Percentiles rank a stretch among this genome's conserved stretches.
phyloP scores from a whole-genome alignment of 2,113 vertebrate genomes.

The Ascaphus truei region DNA sequence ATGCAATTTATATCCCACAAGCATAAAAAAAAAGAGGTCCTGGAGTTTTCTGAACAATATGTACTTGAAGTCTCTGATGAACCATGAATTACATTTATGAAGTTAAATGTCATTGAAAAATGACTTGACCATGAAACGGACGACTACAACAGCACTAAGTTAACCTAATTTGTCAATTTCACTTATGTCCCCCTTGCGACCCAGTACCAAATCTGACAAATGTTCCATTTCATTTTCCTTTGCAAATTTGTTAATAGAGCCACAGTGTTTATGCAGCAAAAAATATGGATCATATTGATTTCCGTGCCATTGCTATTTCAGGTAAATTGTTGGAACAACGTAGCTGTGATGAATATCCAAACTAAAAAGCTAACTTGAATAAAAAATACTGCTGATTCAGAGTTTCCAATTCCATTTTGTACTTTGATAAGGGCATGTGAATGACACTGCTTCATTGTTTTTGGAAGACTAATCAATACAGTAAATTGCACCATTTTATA shows the following conservation, averaged over 20 bases:
- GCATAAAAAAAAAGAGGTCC: conserved; percentile 61
- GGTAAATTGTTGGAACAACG: conserved; percentile 83
- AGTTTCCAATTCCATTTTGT: conserved; percentile 53
- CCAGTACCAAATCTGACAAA: conserved; percentile 46
- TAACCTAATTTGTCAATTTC: conserved; percentile 78
- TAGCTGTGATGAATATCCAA: conserved; percentile 78
- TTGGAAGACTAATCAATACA: conserved; percentile 66
- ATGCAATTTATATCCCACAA: conserved; percentile 55
- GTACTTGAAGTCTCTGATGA: conserved; percentile 55
- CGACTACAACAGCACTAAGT: conserved; percentile 70
- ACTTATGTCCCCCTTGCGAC: conserved; percentile 50
- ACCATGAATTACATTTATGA: conserved; percentile 63
- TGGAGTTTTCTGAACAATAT: conserved; percentile 63
- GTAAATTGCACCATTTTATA: conserved; percentile 62
- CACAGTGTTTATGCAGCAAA: conserved; percentile 80
- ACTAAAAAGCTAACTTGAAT: conserved; percentile 56
- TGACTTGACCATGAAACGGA: conserved; percentile 67
- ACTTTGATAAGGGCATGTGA: conserved; percentile 53
- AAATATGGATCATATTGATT: conserved; percentile 83
- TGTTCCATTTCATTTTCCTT: conserved; percentile 47
- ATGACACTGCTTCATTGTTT: conserved; percentile 59
- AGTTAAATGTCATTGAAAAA: conserved; percentile 76
- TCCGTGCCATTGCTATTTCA: conserved; percentile 70
- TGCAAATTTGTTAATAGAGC: conserved; percentile 62
- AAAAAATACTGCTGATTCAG: conserved; percentile 74